These are phyloP conservation scores for Crepidodera aurea DNA, from an alignment of 2,888 invertebrate species.

Conservation along the genomic window DNA sequence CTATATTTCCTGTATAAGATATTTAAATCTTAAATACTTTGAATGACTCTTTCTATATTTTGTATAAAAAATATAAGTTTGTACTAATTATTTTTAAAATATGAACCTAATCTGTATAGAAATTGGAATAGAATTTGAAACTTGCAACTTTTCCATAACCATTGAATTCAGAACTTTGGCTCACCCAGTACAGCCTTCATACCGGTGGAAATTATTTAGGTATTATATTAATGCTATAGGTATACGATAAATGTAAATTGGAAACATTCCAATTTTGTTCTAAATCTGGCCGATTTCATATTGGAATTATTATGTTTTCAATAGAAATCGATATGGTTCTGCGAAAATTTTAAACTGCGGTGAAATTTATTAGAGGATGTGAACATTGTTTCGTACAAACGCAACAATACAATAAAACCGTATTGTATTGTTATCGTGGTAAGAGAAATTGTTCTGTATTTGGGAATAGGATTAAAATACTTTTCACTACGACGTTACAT, in stretches of 20 bases:
- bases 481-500: no score
- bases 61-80: no score
- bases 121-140: no score
- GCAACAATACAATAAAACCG: not conserved
- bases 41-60: no score
- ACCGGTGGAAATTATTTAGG: not conserved
- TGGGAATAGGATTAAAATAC: not conserved
- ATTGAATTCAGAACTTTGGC: no score
- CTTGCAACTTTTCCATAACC: no score
- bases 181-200: no score
- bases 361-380: slow-evolving; percentile 19
- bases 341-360: slow-evolving; percentile 22
- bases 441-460: not conserved
- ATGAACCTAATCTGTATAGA: no score
- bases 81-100: no score
- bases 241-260: slow-evolving; percentile 15
- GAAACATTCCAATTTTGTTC: slow-evolving; percentile 21
- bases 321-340: slow-evolving; percentile 19
- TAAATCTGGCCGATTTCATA: slow-evolving; percentile 15
- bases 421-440: not conserved
- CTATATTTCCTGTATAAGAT: no score
- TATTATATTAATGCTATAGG: slow-evolving; percentile 1
- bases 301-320: slow-evolving; percentile 18
- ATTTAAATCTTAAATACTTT: no score
- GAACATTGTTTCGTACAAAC: slow-evolving; percentile 5